Evolutionary conservation across 2,797 vertebrate genomes (phyloP).

Genomic region (Centropyge bicolor): DNA sequence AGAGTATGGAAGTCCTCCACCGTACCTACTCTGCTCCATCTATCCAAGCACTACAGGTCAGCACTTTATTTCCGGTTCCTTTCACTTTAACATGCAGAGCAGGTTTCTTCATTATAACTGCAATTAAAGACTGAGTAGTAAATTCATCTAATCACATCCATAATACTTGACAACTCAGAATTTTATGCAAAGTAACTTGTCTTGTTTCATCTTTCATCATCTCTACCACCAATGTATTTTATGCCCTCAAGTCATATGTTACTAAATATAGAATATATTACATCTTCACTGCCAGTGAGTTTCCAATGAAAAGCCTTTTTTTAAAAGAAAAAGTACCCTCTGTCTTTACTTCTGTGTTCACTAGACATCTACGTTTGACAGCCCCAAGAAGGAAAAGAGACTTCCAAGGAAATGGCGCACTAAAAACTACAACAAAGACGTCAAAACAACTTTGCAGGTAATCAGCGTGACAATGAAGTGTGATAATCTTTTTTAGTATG

Average conservation of each 20-base stretch:
- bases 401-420: constrained; percentile 91
- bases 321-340: constrained; percentile 19
- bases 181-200: not conserved
- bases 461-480: constrained; percentile 2
- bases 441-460: constrained; percentile 96
- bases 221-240: constrained; percentile 17
- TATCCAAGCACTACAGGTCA: constrained; percentile 96
- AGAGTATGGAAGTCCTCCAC: constrained; percentile 98
- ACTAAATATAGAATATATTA: constrained; percentile 47
- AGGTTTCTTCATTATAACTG: not conserved
- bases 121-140: not conserved
- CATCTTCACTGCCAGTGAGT: not conserved
- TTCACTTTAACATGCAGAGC: not conserved
- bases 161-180: constrained; percentile 8
- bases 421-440: constrained; percentile 94
- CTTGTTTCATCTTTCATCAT: constrained; percentile 24
- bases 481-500: not conserved
- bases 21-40: constrained; percentile 97
- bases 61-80: constrained; percentile 2
- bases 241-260: constrained; percentile 23
- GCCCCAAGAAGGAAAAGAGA: constrained; percentile 97
- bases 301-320: constrained; percentile 10
- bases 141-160: constrained; percentile 7
- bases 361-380: constrained; percentile 93
- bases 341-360: constrained; percentile 18